Base-by-base conservation (phyloP, 2,113 vertebrate genomes). In the Phocoena sinus region DNA sequence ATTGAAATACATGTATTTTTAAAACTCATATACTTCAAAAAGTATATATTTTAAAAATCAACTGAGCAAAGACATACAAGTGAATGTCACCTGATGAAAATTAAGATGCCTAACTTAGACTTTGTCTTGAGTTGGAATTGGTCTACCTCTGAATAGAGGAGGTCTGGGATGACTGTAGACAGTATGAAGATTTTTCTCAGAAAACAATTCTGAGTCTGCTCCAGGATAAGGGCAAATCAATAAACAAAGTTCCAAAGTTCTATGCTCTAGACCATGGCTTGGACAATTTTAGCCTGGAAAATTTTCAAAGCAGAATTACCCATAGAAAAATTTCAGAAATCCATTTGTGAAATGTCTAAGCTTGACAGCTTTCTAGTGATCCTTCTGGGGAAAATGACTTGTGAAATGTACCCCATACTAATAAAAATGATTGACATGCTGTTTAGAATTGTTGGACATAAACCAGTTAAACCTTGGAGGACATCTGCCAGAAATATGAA, bases 131-230 rank as follows among this genome's bases (percentile, higher is more conserved):
- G 50, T 38, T 36, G 38, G 12, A 41, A 23, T 4, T 26, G 65
- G n/a, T n/a, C 60, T 18, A 11, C 13, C 47, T 44, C 6, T 56
- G 17, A 10, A 13, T 9, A 25, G 50, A 58, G 41, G 76, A 70
- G 38, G 36, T 71, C 84, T 44, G 36, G n/a, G 41, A 60, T 17
- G 18, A 33, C 12, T 74, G 13, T 25, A 89, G 83, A 87, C 44
- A 56, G 38, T 47, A 13, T 77, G 77, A 91, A 77, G 95, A 97
- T 94, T 97, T 97, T 98, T 96, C 97, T 97, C 97, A 95, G 93
- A 97, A 94, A 81, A 95, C 85, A 95, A 11, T 89, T 96, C 88
- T 91, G 91, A 86, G 21, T 85, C 62, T 44, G 31, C 41, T 89
- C 93, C 88, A 88, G 76, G 36, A 63, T 67, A 62, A 77, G 76